These are phyloP conservation scores for Plumapathes pennacea DNA, from an alignment of 92 coral and sea anemone species.

Conservation along the genomic window DNA sequence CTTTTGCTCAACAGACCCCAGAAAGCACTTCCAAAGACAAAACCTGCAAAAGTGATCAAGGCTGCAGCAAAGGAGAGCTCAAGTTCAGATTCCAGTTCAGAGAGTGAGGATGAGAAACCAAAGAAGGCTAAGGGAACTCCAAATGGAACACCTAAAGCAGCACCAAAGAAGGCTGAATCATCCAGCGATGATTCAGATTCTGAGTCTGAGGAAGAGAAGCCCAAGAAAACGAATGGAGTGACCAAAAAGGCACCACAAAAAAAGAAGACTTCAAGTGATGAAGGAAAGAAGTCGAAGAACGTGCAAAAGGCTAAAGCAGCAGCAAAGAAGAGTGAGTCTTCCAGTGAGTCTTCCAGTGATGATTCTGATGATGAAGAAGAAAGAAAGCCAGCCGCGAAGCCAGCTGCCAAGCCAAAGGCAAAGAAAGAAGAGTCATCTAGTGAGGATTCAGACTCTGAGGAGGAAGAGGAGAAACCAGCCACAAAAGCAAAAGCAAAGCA, in stretches of 20 bases:
- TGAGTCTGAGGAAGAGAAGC: not conserved
- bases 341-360: slow-evolving; percentile 10
- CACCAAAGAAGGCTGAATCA: not conserved
- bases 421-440: not conserved
- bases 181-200: too few relatives aligned
- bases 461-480: slow-evolving; percentile 48
- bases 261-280: too few relatives aligned
- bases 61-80: slow-evolving; percentile 7
- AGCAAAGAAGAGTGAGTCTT: slow-evolving; percentile 5
- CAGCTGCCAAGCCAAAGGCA: not conserved
- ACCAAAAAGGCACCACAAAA: not conserved
- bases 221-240: not conserved
- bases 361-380: slow-evolving; percentile 15
- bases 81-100: slow-evolving; percentile 6
- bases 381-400: not conserved
- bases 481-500: slow-evolving; percentile 7
- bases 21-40: not conserved
- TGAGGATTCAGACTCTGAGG: slow-evolving; percentile 48
- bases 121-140: not conserved
- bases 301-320: too few relatives aligned
- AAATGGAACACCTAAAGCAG: not conserved
- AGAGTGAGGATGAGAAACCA: slow-evolving; percentile 2
- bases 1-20: too few relatives aligned
- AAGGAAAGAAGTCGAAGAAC: too few relatives aligned
- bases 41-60: not conserved